Percentiles rank a stretch among this genome's conserved stretches.
Evolutionary conservation across 2,797 vertebrate species (phyloP).

Genomic region (Dryobates pubescens): DNA sequence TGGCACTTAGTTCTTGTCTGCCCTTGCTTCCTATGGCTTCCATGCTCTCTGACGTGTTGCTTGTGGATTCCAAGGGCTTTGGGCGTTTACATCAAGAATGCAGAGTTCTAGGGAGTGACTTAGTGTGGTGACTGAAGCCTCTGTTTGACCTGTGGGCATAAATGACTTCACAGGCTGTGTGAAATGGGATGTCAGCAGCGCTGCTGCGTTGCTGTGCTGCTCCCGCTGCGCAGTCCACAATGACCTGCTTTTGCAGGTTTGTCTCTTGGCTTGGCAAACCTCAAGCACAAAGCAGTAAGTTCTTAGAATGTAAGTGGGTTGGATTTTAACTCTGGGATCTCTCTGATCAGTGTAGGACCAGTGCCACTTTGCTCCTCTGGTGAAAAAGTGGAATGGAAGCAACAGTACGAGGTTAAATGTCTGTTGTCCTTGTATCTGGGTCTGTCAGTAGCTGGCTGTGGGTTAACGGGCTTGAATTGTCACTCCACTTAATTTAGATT

Average conservation of each 20-base stretch:
- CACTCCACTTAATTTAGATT: not conserved
- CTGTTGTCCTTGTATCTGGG: not conserved
- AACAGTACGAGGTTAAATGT: slow-evolving; percentile 19
- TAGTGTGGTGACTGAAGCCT: slow-evolving; percentile 6
- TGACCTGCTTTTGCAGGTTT: not conserved
- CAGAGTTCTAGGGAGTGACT: slow-evolving; percentile 33
- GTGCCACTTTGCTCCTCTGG: not conserved
- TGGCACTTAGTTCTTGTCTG: slow-evolving; percentile 19
- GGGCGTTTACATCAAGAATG: slow-evolving; percentile 48
- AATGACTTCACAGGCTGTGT: not conserved
- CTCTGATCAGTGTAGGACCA: not conserved
- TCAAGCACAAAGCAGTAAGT: not conserved
- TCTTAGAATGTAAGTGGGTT: not conserved
- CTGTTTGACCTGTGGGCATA: slow-evolving; percentile 10
- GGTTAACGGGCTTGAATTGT: not conserved
- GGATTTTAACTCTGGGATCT: not conserved
- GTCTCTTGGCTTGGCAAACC: not conserved
- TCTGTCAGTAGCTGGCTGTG: not conserved
- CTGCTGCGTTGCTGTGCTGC: rapidly evolving
- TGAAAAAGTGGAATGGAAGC: slow-evolving; percentile 5
- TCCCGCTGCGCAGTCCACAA: not conserved
- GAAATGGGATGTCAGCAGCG: not conserved
- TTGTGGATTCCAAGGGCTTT: slow-evolving; percentile 11
- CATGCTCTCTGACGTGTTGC: slow-evolving; percentile 28
- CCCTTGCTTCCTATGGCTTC: slow-evolving; percentile 25